phyloP scores from a whole-genome alignment of 2,113 vertebrate species.

The Sinocyclocheilus maitianheensis region DNA sequence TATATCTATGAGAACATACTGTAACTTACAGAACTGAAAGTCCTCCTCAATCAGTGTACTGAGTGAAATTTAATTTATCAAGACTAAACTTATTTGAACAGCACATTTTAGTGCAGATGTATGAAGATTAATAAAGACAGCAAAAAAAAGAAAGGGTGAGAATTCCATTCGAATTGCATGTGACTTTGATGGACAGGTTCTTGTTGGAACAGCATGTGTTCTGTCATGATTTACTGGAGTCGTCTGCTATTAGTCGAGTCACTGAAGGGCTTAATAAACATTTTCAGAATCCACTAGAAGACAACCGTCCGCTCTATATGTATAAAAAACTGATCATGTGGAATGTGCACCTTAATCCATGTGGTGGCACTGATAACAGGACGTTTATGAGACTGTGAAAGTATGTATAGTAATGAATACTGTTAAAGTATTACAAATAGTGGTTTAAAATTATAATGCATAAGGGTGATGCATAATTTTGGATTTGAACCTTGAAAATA shows the following conservation, averaged over 20 bases:
- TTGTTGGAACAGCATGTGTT: background rate
- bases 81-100: too few relatives aligned
- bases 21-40: too few relatives aligned
- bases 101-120: too few relatives aligned
- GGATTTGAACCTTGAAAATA: too few relatives aligned
- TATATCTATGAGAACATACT: too few relatives aligned
- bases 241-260: background rate
- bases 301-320: background rate
- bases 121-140: too few relatives aligned
- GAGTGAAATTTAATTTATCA: too few relatives aligned
- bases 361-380: background rate
- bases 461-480: too few relatives aligned
- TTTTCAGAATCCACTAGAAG: background rate
- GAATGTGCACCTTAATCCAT: background rate
- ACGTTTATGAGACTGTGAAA: background rate
- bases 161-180: background rate
- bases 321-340: background rate
- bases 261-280: slow-evolving; percentile 7
- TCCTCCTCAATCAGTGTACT: too few relatives aligned
- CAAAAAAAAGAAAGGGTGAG: background rate
- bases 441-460: too few relatives aligned
- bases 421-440: too few relatives aligned
- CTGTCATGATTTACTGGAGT: slow-evolving; percentile 1
- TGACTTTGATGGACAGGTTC: slow-evolving; percentile 3
- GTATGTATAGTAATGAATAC: too few relatives aligned